phyloP scores from a whole-genome alignment of 2,797 vertebrate species.

The Dendrocincla tyrannina region DNA sequence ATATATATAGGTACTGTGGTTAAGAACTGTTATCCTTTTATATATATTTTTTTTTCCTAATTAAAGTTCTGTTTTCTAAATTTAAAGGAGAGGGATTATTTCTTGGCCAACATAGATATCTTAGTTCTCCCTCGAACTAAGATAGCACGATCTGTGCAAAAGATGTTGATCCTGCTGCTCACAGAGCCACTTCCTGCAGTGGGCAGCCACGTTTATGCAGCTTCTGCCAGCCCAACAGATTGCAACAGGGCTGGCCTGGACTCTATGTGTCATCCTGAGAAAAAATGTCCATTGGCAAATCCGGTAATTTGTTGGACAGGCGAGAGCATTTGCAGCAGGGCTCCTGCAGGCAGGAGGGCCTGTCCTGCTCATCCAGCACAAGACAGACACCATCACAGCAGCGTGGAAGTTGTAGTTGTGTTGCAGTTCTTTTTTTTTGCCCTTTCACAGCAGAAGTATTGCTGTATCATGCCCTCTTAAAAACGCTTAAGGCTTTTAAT shows the following conservation, averaged over 20 bases:
- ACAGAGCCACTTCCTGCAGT: conserved; percentile 23
- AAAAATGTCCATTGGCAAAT: rapidly evolving
- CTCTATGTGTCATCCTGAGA: rapidly evolving
- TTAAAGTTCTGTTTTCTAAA: too few species aligned
- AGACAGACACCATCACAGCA: rapidly evolving
- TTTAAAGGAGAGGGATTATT: too few species aligned
- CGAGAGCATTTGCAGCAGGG: not conserved
- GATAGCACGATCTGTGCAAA: not conserved
- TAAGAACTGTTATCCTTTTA: too few species aligned
- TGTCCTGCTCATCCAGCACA: rapidly evolving
- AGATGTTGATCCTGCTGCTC: not conserved
- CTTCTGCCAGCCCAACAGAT: not conserved
- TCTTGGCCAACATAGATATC: too few species aligned
- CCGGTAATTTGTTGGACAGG: not conserved
- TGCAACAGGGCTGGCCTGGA: not conserved
- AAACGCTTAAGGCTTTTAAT: not conserved
- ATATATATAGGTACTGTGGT: too few species aligned
- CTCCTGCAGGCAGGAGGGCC: not conserved
- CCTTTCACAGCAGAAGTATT: not conserved
- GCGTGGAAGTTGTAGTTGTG: not conserved
- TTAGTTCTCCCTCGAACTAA: too few species aligned
- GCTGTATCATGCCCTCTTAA: not conserved
- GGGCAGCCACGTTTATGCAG: rapidly evolving
- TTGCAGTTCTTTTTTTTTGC: not conserved
- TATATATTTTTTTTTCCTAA: too few species aligned